Percentiles rank a stretch among this genome's conserved stretches.
These are phyloP conservation scores for Cotesia typhae DNA, from an alignment of 1,140 invertebrate genomes.

Conservation along the genomic window DNA sequence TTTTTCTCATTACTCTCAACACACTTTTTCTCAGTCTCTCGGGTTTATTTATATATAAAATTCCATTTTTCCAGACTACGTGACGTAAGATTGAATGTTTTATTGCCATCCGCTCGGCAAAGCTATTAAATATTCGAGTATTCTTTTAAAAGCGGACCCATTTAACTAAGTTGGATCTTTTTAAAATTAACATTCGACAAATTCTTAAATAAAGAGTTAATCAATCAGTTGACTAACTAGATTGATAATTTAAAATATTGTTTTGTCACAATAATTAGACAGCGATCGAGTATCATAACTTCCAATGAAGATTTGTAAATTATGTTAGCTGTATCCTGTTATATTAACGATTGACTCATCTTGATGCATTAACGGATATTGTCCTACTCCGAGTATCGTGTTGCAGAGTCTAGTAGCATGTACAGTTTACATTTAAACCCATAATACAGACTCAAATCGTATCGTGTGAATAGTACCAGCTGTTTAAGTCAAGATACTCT, in stretches of 20 bases:
- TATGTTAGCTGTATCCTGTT: conserved; percentile 3
- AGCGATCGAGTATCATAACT: conserved; percentile 8
- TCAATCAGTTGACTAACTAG: no score
- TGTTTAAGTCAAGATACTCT: conserved; percentile 19
- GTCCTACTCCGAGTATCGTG: conserved; percentile 34
- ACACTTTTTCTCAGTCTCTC: not conserved
- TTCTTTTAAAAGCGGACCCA: no score
- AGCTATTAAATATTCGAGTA: no score
- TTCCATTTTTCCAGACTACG: no score
- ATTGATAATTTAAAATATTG: no score
- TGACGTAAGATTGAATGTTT: no score
- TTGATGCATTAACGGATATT: conserved; percentile 18
- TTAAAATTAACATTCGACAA: no score
- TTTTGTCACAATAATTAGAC: not conserved
- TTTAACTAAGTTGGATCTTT: no score
- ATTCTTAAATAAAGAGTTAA: no score
- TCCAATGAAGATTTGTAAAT: conserved; percentile 13
- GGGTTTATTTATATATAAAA: no score
- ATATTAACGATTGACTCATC: conserved; percentile 7
- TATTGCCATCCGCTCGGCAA: no score
- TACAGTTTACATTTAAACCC: conserved; percentile 4
- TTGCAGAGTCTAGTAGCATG: conserved; percentile 28
- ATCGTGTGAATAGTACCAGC: conserved; percentile 38
- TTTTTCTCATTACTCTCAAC: conserved; percentile 6
- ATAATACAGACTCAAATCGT: not conserved